Conservation (phyloP, 2,797 vertebrate genomes). For the Enteromius treurensis region DNA sequence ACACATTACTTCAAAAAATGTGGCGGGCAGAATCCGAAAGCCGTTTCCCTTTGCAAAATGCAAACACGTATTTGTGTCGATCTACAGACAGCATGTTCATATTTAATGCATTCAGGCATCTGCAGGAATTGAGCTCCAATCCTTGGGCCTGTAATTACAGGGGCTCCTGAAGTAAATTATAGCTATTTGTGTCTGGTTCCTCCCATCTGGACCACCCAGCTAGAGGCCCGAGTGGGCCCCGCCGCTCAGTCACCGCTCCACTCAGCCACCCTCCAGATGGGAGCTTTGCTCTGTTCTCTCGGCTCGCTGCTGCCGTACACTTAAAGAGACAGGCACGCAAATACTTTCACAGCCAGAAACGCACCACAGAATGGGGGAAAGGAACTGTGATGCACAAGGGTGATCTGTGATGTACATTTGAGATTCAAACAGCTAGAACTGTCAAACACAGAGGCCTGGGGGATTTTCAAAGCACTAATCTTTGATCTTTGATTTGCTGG, state of each 20-base stretch:
- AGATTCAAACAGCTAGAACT: slow-evolving; percentile 17
- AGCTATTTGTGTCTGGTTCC: slow-evolving; percentile 90
- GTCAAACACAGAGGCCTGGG: neutral
- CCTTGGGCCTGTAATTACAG: slow-evolving; percentile 87
- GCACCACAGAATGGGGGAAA: slow-evolving; percentile 47
- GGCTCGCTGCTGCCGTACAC: slow-evolving; percentile 55
- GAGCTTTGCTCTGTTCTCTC: slow-evolving; percentile 64
- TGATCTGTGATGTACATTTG: slow-evolving; percentile 37
- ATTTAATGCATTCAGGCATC: slow-evolving; percentile 72
- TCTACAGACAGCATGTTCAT: slow-evolving; percentile 62
- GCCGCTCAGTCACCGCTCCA: slow-evolving; percentile 63
- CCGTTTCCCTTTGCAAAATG: slow-evolving; percentile 44
- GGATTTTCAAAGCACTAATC: neutral
- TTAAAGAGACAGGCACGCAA: slow-evolving; percentile 82
- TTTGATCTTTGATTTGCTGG: slow-evolving; percentile 5
- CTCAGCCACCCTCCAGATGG: slow-evolving; percentile 69
- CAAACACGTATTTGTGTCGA: slow-evolving; percentile 62
- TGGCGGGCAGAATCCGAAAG: slow-evolving; percentile 37
- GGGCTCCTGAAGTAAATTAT: slow-evolving; percentile 88
- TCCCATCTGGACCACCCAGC: slow-evolving; percentile 91
- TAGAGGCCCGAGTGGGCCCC: slow-evolving; percentile 70
- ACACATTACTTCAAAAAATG: slow-evolving; percentile 45
- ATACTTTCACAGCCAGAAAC: slow-evolving; percentile 71
- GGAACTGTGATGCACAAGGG: slow-evolving; percentile 16
- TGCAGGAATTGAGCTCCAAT: slow-evolving; percentile 85